Evolutionary conservation across 2,888 invertebrate species (phyloP).

Genomic region (Willowsia nigromaculata): DNA sequence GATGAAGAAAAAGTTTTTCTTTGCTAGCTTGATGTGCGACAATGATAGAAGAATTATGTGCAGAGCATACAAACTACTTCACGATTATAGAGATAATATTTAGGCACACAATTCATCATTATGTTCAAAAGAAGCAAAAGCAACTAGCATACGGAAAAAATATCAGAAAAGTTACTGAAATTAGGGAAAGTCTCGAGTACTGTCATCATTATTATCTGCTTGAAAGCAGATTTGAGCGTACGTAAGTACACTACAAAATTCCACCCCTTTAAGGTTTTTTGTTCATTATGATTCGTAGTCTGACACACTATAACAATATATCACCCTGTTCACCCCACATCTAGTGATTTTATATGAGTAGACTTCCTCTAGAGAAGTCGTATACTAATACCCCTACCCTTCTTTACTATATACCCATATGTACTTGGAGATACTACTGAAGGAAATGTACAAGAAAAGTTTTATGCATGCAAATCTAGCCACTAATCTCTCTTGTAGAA

Average conservation of each 20-base stretch:
- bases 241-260: too few relatives aligned
- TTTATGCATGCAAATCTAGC: slow-evolving; percentile 69
- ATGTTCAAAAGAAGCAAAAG: background rate
- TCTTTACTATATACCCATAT: background rate
- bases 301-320: background rate
- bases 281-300: slow-evolving; percentile 14
- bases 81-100: background rate
- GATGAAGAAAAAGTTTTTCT: too few relatives aligned
- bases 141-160: background rate
- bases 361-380: too few relatives aligned
- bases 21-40: too few relatives aligned
- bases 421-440: background rate
- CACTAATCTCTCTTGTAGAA: slow-evolving; percentile 70
- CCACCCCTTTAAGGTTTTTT: background rate
- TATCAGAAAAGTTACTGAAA: background rate
- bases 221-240: too few relatives aligned
- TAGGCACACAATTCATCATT: background rate
- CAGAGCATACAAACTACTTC: background rate
- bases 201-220: background rate
- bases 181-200: too few relatives aligned
- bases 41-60: background rate
- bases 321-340: background rate
- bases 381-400: too few relatives aligned
- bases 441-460: slow-evolving; percentile 31
- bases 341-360: background rate